Evolutionary conservation across 2,888 invertebrate species (phyloP).

Genomic region (Drosophila subquinaria): DNA sequence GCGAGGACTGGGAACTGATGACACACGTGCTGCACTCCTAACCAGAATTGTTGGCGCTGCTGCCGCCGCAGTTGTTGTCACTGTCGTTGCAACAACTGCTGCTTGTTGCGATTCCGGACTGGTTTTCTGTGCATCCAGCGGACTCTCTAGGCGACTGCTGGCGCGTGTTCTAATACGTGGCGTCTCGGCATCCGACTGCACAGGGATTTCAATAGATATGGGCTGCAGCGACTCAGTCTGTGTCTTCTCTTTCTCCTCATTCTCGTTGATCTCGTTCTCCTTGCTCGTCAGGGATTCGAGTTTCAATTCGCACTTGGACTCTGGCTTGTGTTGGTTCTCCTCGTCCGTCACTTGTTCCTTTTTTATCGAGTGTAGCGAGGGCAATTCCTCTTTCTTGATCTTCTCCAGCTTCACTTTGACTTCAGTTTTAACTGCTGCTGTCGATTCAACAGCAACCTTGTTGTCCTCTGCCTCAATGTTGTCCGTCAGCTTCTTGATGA

Average conservation of each 20-base stretch:
- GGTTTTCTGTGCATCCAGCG: conserved; percentile 86
- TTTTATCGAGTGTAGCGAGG: conserved; percentile 43
- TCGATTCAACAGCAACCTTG: conserved; percentile 35
- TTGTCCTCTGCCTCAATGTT: conserved; percentile 54
- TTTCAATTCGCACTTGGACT: conserved; percentile 33
- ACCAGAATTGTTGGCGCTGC: conserved; percentile 58
- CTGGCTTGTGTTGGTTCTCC: conserved; percentile 11
- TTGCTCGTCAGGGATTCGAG: conserved; percentile 5
- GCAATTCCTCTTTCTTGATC: conserved; percentile 50
- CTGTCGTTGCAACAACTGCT: conserved; percentile 10
- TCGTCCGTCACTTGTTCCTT: conserved; percentile 34
- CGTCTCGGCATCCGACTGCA: conserved; percentile 85
- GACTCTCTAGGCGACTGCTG: conserved; percentile 89
- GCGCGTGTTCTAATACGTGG: conserved; percentile 89
- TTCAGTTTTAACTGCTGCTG: conserved; percentile 37
- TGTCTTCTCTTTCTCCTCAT: conserved; percentile 41
- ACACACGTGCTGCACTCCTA: conserved; percentile 51
- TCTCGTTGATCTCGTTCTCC: conserved; percentile 20
- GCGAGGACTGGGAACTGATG: conserved; percentile 77
- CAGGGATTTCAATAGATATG: conserved; percentile 93
- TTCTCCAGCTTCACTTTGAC: conserved; percentile 59
- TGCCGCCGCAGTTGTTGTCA: conserved; percentile 28
- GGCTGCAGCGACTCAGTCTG: conserved; percentile 87
- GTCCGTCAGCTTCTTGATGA: conserved; percentile 80
- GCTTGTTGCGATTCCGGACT: conserved; percentile 73